Evolutionary conservation across 1,140 invertebrate genomes (phyloP).

Genomic region (Habropoda laboriosa): DNA sequence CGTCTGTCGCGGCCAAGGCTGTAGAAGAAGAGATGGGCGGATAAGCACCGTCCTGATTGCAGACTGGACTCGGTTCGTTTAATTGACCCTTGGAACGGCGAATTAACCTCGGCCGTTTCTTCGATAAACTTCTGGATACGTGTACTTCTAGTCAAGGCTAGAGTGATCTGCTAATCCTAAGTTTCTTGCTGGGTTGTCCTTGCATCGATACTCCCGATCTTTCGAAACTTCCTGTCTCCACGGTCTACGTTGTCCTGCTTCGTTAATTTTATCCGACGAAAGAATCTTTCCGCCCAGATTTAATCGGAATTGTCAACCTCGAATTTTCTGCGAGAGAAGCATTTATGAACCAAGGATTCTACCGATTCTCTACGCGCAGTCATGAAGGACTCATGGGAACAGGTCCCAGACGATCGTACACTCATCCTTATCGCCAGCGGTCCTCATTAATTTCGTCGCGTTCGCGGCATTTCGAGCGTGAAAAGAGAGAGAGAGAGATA

Average conservation of each 20-base stretch:
- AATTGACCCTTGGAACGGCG: too few relatives aligned
- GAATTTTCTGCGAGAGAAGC: too few relatives aligned
- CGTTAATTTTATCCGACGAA: too few relatives aligned
- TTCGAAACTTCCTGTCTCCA: too few relatives aligned
- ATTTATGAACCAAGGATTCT: too few relatives aligned
- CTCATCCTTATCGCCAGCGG: constrained; percentile 9
- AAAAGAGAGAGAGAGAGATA: neutral
- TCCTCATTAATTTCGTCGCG: constrained; percentile 37
- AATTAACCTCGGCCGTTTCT: neutral
- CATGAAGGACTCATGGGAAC: too few relatives aligned
- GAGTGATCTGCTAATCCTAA: neutral
- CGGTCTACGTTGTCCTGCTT: too few relatives aligned
- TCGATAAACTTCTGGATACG: neutral
- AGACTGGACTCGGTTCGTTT: neutral
- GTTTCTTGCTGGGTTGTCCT: neutral
- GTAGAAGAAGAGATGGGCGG: neutral
- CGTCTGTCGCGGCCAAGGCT: neutral
- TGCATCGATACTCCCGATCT: too few relatives aligned
- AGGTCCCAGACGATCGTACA: constrained; percentile 14
- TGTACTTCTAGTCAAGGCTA: neutral
- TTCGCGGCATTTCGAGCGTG: constrained; percentile 7
- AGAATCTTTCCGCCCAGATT: too few relatives aligned
- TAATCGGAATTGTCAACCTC: too few relatives aligned
- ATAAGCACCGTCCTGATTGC: neutral
- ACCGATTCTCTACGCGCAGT: too few relatives aligned